Percentiles rank a stretch among this genome's conserved stretches.
These are phyloP conservation scores for Sturmia bella DNA, from an alignment of 2,888 invertebrate species.

Conservation along the genomic window DNA sequence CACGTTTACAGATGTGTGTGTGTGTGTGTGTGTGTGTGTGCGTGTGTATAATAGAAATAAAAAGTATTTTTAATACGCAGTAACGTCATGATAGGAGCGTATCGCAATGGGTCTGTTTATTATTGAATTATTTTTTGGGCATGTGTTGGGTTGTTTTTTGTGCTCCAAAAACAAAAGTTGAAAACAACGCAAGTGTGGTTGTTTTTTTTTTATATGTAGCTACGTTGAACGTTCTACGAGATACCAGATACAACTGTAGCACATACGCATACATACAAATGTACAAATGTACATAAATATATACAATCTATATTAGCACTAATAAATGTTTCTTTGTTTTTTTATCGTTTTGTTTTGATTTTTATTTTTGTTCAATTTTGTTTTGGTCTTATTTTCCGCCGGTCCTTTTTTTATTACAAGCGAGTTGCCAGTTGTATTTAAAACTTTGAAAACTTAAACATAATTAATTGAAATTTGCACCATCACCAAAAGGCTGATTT, in stretches of 20 bases:
- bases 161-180: slow-evolving; percentile 24
- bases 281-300: no score
- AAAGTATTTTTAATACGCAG: not conserved
- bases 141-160: slow-evolving; percentile 18
- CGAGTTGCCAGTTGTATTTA: slow-evolving; percentile 1
- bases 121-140: slow-evolving; percentile 14
- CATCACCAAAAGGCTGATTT: no score
- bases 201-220: slow-evolving; percentile 52
- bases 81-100: slow-evolving; percentile 23
- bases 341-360: slow-evolving; percentile 17
- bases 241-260: slow-evolving; percentile 9
- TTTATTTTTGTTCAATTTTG: slow-evolving; percentile 38
- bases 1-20: not conserved
- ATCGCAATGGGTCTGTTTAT: slow-evolving; percentile 16
- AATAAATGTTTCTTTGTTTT: slow-evolving; percentile 42
- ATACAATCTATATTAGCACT: no score
- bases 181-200: not conserved
- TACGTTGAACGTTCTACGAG: slow-evolving; percentile 21
- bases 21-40: not conserved
- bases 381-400: slow-evolving; percentile 58
- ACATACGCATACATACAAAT: no score
- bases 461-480: no score
- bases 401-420: not conserved
- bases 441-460: no score
- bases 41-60: not conserved